Base-by-base conservation (phyloP, 2,113 vertebrate genomes). In the Micronycteris hirsuta region DNA sequence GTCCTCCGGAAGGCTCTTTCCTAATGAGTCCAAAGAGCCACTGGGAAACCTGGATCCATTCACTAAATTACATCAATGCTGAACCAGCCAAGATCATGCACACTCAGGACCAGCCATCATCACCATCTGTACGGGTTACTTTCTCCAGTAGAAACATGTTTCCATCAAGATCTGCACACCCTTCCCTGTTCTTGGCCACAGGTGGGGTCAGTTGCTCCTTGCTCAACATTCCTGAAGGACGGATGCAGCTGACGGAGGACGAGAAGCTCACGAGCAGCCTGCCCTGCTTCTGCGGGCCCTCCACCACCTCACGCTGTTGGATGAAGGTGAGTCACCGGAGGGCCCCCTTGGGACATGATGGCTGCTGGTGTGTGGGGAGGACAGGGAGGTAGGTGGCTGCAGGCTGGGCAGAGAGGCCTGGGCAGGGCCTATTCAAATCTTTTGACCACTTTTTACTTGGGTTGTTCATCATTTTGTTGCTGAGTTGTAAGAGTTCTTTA, bases 401-500 rank as follows among this genome's bases (percentile, higher is more conserved):
- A 31, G 61, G 61, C 13, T 31, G 28, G 61, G n/a, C n/a, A n/a
- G n/a, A n/a, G n/a, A n/a, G n/a, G n/a, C n/a, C n/a, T n/a, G n/a
- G n/a, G n/a, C n/a, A n/a, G n/a, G n/a, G 61, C 61, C 31, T 74
- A n/a, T n/a, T 78, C 5, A 56, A 26, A 49, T 56, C 36, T 43
- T 19, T 73, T 49, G 47, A 49, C 19, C 56, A 22, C 54, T 68
- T 86, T 47, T 20, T 10, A 73, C 73, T 20, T 56, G n/a, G n/a
- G 17, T 26, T 33, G 45, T 33, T 16, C 41, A 31, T n/a, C 54
- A 49, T 88, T 84, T 26, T 77, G 28, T 41, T 83, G 52, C 71
- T 83, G 61, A 83, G 10, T 31, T 96, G 22, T 78, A 83, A 54
- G n/a, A 38, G 11, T 41, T 76, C n/a, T 54, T 90, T 91, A 45